Percentiles rank a stretch among this genome's conserved stretches.
Evolutionary conservation across 2,888 invertebrate species (phyloP).

Genomic region (Heteromurus nitidus): DNA sequence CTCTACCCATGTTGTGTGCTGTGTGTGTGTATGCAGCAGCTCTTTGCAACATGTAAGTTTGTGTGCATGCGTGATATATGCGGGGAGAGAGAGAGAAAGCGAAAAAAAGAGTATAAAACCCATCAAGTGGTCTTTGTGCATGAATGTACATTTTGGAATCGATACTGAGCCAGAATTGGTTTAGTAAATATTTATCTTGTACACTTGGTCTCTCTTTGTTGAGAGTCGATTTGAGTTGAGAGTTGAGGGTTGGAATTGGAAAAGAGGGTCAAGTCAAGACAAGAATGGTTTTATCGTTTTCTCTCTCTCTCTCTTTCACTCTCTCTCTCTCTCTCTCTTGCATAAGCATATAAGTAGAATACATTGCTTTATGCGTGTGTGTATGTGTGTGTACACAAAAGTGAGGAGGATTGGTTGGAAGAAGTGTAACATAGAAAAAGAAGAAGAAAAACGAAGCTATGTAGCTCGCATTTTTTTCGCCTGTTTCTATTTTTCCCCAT

Average conservation of each 20-base stretch:
- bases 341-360: too few species aligned
- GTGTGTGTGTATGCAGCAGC: too few species aligned
- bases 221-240: background rate
- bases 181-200: constrained; percentile 73
- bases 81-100: too few species aligned
- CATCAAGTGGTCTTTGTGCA: constrained; percentile 25
- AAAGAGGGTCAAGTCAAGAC: constrained; percentile 52
- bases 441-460: background rate
- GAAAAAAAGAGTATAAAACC: too few species aligned
- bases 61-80: too few species aligned
- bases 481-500: background rate
- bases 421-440: too few species aligned
- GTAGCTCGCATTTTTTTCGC: background rate
- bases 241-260: constrained; percentile 42
- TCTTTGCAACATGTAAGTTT: too few species aligned
- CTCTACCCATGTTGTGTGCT: too few species aligned
- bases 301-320: constrained; percentile 6
- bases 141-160: constrained; percentile 51
- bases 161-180: constrained; percentile 68
- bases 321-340: constrained; percentile 6
- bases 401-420: too few species aligned
- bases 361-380: background rate
- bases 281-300: constrained; percentile 22
- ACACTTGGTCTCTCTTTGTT: constrained; percentile 52
- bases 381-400: background rate